Evolutionary conservation across 2,888 invertebrate genomes (phyloP), one percentile per base, ranked within the genome.

Genomic region (Baccha elongata): DNA sequence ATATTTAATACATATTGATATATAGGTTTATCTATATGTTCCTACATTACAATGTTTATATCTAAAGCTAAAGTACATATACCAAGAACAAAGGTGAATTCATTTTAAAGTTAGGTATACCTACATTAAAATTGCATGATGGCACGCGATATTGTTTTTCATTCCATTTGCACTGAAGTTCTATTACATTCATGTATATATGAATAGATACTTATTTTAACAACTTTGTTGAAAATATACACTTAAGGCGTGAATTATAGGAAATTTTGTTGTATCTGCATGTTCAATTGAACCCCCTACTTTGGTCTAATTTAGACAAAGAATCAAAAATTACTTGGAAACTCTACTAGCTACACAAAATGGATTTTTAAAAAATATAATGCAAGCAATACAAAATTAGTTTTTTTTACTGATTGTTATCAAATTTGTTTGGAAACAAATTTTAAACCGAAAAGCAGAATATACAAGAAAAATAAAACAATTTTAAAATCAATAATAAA

Each of bases 101-200:
- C 37, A 67, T 72, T 81, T 76, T 67, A 58, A 15, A 37, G 55
- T 17, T n/a, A n/a, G 11, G n/a, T 11, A 44, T 37, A 42, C n/a
- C 52, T 88, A 88, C 87, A 88, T 85, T 87, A 87, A 88, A 89
- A 90, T 90, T 90, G 90, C 90, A 90, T 90, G 89, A 88, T 88
- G 85, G 86, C 90, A 90, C 89, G 90, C 90, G 89, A 88, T 84
- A 74, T 87, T 64, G 11, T 60, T 60, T 60, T 40, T 29, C 15
- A 74, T 76, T 69, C 17, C 52, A 67, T 74, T 74, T 84, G 62
- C 67, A 50, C 21, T 17, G 21, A 35, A 37, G 48, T 55, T 44
- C 10, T 44, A 46, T 15, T 29, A 15, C 37, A 26, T n/a, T 11
- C 1, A 32, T 19, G 1, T 8, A 13, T 46, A 35, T 29, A 35